Conservation (phyloP, 2,797 vertebrate genomes). For the Myripristis jacobus region DNA sequence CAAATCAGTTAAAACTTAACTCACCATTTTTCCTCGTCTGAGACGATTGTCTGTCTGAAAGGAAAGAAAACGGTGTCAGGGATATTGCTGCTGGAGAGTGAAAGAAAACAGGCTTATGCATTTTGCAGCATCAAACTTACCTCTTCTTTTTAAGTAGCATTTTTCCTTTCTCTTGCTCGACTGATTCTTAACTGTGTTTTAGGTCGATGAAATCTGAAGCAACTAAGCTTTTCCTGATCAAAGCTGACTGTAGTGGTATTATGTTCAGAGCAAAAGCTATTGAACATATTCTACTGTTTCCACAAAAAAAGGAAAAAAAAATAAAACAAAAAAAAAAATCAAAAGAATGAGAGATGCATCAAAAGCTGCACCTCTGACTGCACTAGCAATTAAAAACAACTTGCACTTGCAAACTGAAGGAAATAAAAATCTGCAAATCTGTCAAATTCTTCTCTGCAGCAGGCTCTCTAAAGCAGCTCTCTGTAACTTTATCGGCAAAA, state of each 20-base stretch:
- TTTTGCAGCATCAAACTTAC: conserved; percentile 55
- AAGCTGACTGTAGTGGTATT: conserved; percentile 67
- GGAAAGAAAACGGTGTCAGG: conserved; percentile 50
- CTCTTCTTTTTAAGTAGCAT: conserved; percentile 80
- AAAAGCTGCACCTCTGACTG: conserved; percentile 57
- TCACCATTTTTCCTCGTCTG: conserved; percentile 87
- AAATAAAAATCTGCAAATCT: conserved; percentile 27
- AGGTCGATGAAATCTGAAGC: conserved; percentile 78
- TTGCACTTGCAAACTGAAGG: conserved; percentile 10
- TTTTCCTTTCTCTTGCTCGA: conserved; percentile 70
- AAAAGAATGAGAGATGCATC: conserved; percentile 68
- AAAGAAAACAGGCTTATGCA: background rate
- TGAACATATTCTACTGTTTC: conserved; percentile 82
- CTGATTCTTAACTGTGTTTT: conserved; percentile 74
- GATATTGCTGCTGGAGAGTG: background rate
- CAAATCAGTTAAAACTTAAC: conserved; percentile 39
- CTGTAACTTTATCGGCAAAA: conserved; percentile 8
- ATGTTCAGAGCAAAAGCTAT: conserved; percentile 74
- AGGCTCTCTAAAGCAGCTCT: background rate
- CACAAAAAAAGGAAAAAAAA: conserved; percentile 28
- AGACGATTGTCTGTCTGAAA: conserved; percentile 79
- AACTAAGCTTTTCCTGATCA: conserved; percentile 67
- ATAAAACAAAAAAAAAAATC: conserved; percentile 35
- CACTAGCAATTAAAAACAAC: conserved; percentile 33
- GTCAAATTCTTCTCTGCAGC: conserved; percentile 29